These are phyloP conservation scores for Anneissia japonica DNA, from an alignment of 35 echinoderm and acorn worm genomes.

Conservation along the genomic window DNA sequence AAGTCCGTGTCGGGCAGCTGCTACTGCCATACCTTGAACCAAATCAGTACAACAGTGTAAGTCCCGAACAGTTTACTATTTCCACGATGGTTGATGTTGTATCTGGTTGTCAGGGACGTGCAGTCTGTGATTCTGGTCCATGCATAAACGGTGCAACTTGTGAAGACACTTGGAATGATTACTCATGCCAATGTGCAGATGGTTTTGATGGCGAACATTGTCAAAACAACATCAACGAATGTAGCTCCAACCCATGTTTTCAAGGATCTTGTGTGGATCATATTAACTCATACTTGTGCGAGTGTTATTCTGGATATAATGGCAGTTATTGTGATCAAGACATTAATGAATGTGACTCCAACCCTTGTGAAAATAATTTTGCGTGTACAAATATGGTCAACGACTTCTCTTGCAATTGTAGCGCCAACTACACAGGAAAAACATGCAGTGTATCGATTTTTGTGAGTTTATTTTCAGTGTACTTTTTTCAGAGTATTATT, in stretches of 20 bases:
- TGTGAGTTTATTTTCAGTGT: neutral
- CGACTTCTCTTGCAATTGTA: conserved; percentile 54
- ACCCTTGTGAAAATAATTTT: conserved; percentile 41
- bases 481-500: no score
- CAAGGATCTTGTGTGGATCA: conserved; percentile 45
- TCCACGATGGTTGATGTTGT: neutral
- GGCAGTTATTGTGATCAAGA: conserved; percentile 49
- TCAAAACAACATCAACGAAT: conserved; percentile 61
- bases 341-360: conserved; percentile 54
- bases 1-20: conserved; percentile 55
- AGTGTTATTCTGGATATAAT: conserved; percentile 49
- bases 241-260: conserved; percentile 29
- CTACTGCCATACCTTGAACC: conserved; percentile 61
- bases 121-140: conserved; percentile 31
- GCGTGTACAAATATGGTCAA: conserved; percentile 33
- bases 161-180: conserved; percentile 50
- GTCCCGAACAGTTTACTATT: conserved; percentile 56
- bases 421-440: conserved; percentile 47
- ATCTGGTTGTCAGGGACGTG: conserved; percentile 10
- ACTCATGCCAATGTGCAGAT: conserved; percentile 26
- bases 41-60: conserved; percentile 32
- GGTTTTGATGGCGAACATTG: conserved; percentile 50
- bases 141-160: conserved; percentile 52
- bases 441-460: conserved; percentile 3
- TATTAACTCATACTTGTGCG: conserved; percentile 48